These are phyloP conservation scores for Tetraneura akinire DNA, from an alignment of 1,140 invertebrate species.

Conservation along the genomic window DNA sequence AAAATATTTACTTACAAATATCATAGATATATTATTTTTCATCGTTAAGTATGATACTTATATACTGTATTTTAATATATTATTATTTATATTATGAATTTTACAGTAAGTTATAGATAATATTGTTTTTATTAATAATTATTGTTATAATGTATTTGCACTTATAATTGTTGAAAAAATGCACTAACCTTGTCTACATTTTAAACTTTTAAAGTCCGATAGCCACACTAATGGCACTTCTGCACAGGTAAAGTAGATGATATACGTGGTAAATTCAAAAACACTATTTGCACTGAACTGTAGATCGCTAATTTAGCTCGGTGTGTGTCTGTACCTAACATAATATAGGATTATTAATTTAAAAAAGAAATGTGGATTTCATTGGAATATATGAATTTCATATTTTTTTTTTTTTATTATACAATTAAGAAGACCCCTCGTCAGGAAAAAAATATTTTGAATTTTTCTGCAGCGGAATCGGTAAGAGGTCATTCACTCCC, in stretches of 20 bases:
- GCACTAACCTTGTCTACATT: conserved; percentile 56
- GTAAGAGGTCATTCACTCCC: not conserved
- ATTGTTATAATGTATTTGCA: conserved; percentile 44
- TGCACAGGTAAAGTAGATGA: conserved; percentile 76
- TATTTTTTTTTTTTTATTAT: conserved; percentile 20
- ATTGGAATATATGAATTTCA: not conserved
- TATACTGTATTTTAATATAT: too few species aligned
- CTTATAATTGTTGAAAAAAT: conserved; percentile 50
- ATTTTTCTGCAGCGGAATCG: conserved; percentile 34
- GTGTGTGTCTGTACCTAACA: not conserved
- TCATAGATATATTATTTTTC: too few species aligned
- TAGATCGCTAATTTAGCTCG: conserved; percentile 37
- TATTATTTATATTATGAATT: not conserved
- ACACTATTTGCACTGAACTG: conserved; percentile 27
- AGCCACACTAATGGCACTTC: conserved; percentile 81
- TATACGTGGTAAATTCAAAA: conserved; percentile 32
- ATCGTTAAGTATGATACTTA: too few species aligned
- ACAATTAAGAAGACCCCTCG: not conserved
- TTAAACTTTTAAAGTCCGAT: conserved; percentile 71
- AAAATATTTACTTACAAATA: too few species aligned
- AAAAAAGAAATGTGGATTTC: conserved; percentile 16
- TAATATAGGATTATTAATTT: not conserved
- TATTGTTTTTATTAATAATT: not conserved
- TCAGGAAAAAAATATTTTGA: not conserved
- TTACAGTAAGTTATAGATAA: not conserved